Evolutionary conservation across 2,888 invertebrate genomes (phyloP), one percentile per base, ranked within the genome.

Genomic region (Drosophila niveifrons): DNA sequence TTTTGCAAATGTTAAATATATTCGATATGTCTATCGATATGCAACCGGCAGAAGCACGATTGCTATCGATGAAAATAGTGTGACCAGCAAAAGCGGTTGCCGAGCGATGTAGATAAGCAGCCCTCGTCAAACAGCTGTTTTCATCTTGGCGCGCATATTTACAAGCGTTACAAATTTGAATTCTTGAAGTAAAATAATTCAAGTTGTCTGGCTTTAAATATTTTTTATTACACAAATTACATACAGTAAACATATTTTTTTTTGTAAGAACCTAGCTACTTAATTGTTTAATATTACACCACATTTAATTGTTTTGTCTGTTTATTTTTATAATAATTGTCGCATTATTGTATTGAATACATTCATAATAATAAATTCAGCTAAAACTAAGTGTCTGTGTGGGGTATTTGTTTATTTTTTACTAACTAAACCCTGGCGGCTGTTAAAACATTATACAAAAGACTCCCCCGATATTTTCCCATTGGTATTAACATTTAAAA

Each of bases 211-310:
- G 8, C 1, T 29, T 44, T 46, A 34, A 48, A 31, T 51, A 47
- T 50, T 48, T 57, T 72, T 79, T 79, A 78, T 79, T 78, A 79
- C 72, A 78, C 58, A 61, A 63, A 63, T 67, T 75, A 79, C 63
- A 72, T 13, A 71, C 39, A 63, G 44, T 66, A 62, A 63, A 56
- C 34, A 71, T 68, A 65, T 75, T 80, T 79, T 29, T 9, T 36
- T 46, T 80, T 75, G 47, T 53, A 80, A 65, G 67, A 53, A 43
- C 53, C 78, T 78, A 78, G 62, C 78, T 78, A 78, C 69, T 61
- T 79, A 66, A 44, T 59, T 64, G 34, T 11, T 71, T 50, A 79
- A 78, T 75, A 75, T 78, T 78, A 77, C 79, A 78, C 75, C 77
- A 77, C 61, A 72, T 66, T 66, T 18, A 68, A 68, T 75, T 55